phyloP scores from a whole-genome alignment of 2,797 vertebrate species.

The Muscicapa striata region DNA sequence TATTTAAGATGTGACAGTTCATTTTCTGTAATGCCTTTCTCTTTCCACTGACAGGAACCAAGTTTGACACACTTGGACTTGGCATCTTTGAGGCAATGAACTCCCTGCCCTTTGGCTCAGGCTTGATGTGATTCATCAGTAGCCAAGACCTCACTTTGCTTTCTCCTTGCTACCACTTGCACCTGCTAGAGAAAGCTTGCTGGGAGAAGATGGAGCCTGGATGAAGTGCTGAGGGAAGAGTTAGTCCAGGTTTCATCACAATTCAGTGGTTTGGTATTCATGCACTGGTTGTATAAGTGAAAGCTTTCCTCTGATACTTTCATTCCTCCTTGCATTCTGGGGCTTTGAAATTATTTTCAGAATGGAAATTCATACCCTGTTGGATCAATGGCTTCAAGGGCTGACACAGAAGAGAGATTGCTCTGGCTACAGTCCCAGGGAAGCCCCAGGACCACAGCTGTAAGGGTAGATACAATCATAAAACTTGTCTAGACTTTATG shows the following conservation, averaged over 20 bases:
- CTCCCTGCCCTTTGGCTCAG: neutral
- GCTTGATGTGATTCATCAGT: neutral
- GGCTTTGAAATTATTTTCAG: neutral
- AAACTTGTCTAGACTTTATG: neutral
- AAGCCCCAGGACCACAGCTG: neutral
- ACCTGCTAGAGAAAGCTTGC: neutral
- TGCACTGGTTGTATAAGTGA: neutral
- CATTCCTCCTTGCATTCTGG: neutral
- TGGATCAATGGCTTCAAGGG: accelerated
- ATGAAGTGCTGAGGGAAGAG: neutral
- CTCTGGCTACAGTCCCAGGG: neutral
- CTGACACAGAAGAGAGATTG: neutral
- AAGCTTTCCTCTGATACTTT: neutral
- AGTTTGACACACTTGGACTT: neutral
- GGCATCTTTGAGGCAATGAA: neutral
- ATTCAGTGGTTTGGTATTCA: neutral
- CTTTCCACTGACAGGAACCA: neutral
- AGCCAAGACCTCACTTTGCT: neutral
- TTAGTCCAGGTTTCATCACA: neutral
- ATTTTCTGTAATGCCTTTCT: neutral
- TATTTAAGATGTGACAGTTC: neutral
- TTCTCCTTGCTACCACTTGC: neutral
- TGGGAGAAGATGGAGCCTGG: neutral
- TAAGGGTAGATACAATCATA: neutral
- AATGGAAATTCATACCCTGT: neutral